Evolutionary conservation across 2,113 vertebrate species (phyloP), one percentile per base, ranked within the genome.

Genomic region (Thunnus maccoyii): DNA sequence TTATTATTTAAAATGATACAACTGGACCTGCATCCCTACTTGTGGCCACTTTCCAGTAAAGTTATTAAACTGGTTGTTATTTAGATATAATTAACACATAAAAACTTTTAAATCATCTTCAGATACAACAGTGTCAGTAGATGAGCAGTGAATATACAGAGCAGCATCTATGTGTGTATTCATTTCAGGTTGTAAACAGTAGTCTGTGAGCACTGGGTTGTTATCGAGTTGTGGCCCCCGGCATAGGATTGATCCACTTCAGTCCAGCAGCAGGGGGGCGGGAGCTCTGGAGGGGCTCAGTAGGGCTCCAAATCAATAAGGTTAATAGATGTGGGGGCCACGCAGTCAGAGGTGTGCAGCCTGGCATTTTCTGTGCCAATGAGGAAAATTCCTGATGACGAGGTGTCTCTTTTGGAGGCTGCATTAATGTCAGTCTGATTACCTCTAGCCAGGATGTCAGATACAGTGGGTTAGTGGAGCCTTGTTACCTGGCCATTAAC

Each of bases 271-370:
- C 94, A 88, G 96, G 96, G 95, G 95, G 94, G 95, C 93, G 67
- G 94, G 95, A 95, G 96, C 96, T 96, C 96, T 95, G 95, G 95
- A 95, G 95, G 94, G 95, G 86, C 96, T 95, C 97, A 96, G 96
- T 95, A 85, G 89, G 97, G 92, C 88, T 96, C 94, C 95, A 94
- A 95, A 97, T 98, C 97, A 97, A 98, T 98, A 97, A 96, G 96
- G 97, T 97, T 98, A 97, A 98, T 96, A 97, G 97, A 96, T 96
- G 96, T 96, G 95, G 96, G 96, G 96, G 95, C 94, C 95, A 95
- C 91, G 90, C 96, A 96, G 97, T 97, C 96, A 97, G 96, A 96
- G 95, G 96, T 96, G 96, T 95, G 94, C 93, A 91, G 95, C 94
- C 95, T 97, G 95, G 96, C 96, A 96, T 97, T 96, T 96, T 96